Conservation (phyloP, 1,140 invertebrate genomes). For the Gryllus bimaculatus region DNA sequence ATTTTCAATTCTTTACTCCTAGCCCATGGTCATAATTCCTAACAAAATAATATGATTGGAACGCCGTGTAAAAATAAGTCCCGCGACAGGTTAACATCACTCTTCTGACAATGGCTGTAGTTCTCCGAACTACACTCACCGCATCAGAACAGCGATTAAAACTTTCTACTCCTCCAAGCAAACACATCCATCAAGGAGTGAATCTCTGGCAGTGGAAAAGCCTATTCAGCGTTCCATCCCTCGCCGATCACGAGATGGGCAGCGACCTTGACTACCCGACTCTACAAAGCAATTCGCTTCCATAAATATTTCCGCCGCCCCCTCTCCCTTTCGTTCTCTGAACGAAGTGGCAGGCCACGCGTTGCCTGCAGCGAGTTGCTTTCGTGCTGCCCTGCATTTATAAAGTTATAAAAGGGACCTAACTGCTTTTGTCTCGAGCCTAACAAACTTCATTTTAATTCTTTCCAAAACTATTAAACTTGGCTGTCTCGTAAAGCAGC, state of each 20-base stretch:
- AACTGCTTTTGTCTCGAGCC: not conserved
- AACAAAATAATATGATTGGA: no score
- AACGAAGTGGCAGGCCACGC: not conserved
- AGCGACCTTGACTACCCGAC: not conserved
- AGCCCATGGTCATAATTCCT: no score
- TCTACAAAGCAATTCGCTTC: not conserved
- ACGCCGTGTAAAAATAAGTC: no score
- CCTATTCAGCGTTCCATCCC: no score
- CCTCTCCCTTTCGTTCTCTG: not conserved
- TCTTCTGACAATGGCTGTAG: no score
- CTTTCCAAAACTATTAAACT: conserved; percentile 1
- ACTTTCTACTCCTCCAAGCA: not conserved
- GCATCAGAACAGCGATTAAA: not conserved
- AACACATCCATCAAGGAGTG: not conserved
- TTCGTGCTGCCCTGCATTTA: not conserved
- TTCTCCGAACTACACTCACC: not conserved
- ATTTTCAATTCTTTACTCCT: no score
- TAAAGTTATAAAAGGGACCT: not conserved
- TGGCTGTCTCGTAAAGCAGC: not conserved
- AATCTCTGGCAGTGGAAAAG: not conserved
- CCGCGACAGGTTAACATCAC: no score
- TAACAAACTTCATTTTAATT: conserved; percentile 6
- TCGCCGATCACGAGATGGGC: not conserved
- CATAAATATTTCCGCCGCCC: not conserved
- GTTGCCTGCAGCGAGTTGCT: not conserved